phyloP scores from a whole-genome alignment of 2,797 vertebrate genomes.

The Macrochelys suwanniensis region DNA sequence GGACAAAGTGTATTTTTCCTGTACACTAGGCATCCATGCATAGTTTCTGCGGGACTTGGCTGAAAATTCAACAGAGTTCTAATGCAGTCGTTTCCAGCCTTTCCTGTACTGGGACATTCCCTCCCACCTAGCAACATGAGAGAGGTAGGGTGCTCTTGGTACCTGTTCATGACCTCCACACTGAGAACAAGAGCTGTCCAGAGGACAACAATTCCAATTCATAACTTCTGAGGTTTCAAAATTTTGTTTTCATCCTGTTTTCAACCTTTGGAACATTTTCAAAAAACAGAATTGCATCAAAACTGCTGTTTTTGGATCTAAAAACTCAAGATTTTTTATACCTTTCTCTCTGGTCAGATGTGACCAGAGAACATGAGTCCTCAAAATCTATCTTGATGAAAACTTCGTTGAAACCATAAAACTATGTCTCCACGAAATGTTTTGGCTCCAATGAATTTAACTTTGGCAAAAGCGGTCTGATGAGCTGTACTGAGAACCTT shows the following conservation, averaged over 20 bases:
- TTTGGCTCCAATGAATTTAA: background rate
- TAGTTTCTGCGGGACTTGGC: too few relatives aligned
- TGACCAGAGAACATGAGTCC: background rate
- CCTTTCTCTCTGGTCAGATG: background rate
- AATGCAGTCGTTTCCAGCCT: background rate
- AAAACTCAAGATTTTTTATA: background rate
- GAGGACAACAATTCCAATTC: background rate
- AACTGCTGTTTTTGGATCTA: background rate
- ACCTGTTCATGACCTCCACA: background rate
- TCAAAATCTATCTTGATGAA: background rate
- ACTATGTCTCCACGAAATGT: rapidly evolving
- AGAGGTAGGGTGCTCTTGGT: background rate
- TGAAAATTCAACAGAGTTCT: background rate
- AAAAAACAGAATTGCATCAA: background rate
- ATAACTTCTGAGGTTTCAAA: background rate
- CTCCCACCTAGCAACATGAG: background rate
- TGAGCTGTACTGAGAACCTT: background rate
- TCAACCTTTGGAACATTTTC: rapidly evolving
- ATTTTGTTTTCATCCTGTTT: background rate
- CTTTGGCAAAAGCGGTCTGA: background rate
- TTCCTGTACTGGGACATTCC: background rate
- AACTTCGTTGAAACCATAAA: too few relatives aligned
- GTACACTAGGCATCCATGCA: background rate
- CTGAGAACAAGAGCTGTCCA: background rate
- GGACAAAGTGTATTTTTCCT: background rate